Base-by-base conservation (phyloP, 2,888 invertebrate species). In the Lampropteryx suffumata region DNA sequence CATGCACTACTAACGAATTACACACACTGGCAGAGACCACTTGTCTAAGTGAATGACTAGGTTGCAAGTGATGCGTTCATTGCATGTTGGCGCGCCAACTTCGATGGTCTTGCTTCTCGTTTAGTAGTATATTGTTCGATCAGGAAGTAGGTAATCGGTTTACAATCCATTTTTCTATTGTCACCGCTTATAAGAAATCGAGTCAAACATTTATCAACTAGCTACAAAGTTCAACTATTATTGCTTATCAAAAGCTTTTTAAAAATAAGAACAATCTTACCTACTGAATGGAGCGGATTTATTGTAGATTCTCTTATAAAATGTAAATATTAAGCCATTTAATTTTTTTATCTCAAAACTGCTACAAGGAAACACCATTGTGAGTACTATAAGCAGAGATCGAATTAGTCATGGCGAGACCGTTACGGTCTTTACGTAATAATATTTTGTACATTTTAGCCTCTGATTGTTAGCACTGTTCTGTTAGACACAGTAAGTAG, bases 41-140 rank as follows among this genome's bases (percentile, higher is more conserved):
- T 87, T 80, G 83, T 81, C 81, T 82, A 85, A 88, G 83, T 82
- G 82, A 83, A 82, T 89, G 90, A 90, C 90, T 89, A 90, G 89
- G 83, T 88, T 87, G 88, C 86, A 86, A 78, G 77, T 83, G 77
- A 76, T 78, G 71, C 75, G 64, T 67, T 76, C 77, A 67, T 47
- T 61, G 59, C 55, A 55, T 32, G 51, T 50, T 57, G 61, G 57
- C 56, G 43, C 41, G 34, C 56, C 58, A 43, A 53, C 43, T 35
- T 51, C 51, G 55, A 56, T 61, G 56, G 55, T 41, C 24, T 37
- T 30, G 47, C 36, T 64, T 56, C 60, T 62, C 63, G 57, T 59
- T 64, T 63, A 65, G 63, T 68, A 65, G 68, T 67, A 52, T 65
- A 62, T 64, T 61, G 57, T 69, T 61, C 60, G 61, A 55, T 50